Evolutionary conservation across 2,113 vertebrate species (phyloP).

Genomic region (Ellobius talpinus): DNA sequence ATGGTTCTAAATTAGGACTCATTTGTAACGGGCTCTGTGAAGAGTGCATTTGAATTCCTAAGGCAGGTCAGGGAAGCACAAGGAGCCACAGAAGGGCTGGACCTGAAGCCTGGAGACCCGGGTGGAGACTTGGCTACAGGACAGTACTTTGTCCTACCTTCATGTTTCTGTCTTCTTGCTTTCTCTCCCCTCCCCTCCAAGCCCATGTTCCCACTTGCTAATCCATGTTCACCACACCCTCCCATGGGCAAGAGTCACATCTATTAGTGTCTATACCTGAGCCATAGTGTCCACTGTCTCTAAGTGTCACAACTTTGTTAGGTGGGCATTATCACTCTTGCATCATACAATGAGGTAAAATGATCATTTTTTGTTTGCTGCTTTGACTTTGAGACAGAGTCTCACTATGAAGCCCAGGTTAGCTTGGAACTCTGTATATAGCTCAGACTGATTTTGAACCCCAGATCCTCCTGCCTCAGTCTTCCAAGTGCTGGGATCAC

Average conservation of each 20-base stretch:
- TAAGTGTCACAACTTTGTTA: conserved; percentile 27
- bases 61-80: conserved; percentile 38
- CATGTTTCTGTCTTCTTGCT: not conserved
- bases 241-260: not conserved
- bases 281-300: not conserved
- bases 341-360: not conserved
- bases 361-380: not conserved
- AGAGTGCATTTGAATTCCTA: not conserved
- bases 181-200: not conserved
- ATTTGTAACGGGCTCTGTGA: conserved; percentile 15
- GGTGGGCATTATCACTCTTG: not conserved
- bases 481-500: not conserved
- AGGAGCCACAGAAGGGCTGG: not conserved
- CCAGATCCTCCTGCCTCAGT: not conserved
- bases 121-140: not conserved
- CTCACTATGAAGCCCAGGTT: not conserved
- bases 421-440: not conserved
- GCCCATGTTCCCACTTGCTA: not conserved
- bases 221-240: not conserved
- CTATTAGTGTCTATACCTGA: not conserved
- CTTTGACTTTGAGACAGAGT: not conserved
- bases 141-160: not conserved
- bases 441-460: not conserved
- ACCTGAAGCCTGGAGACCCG: not conserved
- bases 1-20: conserved; percentile 44